A percentile compares a stretch with the other conserved stretches of the same genome.
Evolutionary conservation across 2,888 invertebrate species (phyloP).

Genomic region (Venustoraphidia nigricollis): DNA sequence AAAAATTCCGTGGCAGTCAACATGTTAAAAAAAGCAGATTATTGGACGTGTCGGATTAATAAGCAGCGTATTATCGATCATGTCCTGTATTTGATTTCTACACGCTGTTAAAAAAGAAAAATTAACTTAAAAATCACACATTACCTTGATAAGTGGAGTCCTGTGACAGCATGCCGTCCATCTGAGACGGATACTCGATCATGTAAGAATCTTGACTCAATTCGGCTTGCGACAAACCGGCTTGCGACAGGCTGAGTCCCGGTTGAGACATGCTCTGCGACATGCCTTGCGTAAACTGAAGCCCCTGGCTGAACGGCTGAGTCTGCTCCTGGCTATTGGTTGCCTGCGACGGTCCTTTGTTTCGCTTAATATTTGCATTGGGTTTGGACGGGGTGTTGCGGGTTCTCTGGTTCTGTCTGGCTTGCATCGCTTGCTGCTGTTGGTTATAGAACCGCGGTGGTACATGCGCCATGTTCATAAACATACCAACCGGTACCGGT

Average conservation of each 20-base stretch:
- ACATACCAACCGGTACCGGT: constrained; percentile 89
- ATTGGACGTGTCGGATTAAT: no score
- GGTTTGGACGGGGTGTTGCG: constrained; percentile 12
- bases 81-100: no score
- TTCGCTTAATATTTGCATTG: not conserved
- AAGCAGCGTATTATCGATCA: no score
- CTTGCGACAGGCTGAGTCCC: constrained; percentile 48
- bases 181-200: constrained; percentile 81
- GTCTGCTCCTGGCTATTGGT: constrained; percentile 10
- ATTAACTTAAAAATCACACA: no score
- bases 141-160: constrained; percentile 69
- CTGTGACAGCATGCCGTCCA: constrained; percentile 88
- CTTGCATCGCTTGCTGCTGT: constrained; percentile 50
- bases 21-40: no score
- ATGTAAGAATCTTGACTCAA: constrained; percentile 69
- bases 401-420: constrained; percentile 30
- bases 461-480: constrained; percentile 75
- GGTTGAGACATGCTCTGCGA: constrained; percentile 59
- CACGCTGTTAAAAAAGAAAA: no score
- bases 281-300: constrained; percentile 59
- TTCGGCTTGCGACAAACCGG: constrained; percentile 56
- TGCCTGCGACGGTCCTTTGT: constrained; percentile 23
- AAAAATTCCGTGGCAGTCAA: no score
- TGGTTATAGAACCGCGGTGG: constrained; percentile 64
- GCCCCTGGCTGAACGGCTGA: constrained; percentile 45